Evolutionary conservation across 2,888 invertebrate species (phyloP).

Genomic region (Frankliniella intonsa): DNA sequence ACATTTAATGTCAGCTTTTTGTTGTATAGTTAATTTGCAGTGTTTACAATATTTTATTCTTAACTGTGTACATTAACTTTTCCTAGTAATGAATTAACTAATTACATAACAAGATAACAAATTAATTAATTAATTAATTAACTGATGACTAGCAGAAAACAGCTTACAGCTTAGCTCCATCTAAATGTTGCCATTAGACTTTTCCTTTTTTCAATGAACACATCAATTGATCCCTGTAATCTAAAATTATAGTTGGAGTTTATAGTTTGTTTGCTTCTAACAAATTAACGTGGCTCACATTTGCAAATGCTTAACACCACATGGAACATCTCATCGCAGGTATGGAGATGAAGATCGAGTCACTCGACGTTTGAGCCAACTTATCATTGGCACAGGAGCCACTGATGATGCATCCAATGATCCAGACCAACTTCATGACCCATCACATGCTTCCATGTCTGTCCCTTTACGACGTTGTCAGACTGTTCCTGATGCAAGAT

Average conservation of each 20-base stretch:
- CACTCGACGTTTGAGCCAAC: conserved; percentile 14
- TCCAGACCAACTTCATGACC: neutral
- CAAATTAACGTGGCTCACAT: neutral
- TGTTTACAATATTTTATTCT: too few relatives aligned
- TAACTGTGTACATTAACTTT: too few relatives aligned
- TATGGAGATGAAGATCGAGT: neutral
- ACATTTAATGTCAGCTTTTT: neutral
- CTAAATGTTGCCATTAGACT: too few relatives aligned
- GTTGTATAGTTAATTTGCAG: neutral
- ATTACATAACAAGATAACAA: too few relatives aligned
- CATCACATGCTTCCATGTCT: neutral
- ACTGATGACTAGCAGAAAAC: too few relatives aligned
- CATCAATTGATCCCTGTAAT: neutral
- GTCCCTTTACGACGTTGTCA: conserved; percentile 44
- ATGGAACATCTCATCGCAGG: conserved; percentile 5
- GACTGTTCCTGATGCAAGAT: conserved; percentile 47
- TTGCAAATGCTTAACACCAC: neutral
- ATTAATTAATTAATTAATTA: too few relatives aligned
- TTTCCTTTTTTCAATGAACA: too few relatives aligned
- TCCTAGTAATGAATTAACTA: too few relatives aligned
- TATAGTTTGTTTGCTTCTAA: neutral
- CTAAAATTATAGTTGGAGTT: neutral
- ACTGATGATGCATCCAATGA: neutral
- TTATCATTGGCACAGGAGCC: neutral
- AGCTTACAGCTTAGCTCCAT: too few relatives aligned